phyloP scores from a whole-genome alignment of 2,888 invertebrate species.

The Amphipoea lucens region DNA sequence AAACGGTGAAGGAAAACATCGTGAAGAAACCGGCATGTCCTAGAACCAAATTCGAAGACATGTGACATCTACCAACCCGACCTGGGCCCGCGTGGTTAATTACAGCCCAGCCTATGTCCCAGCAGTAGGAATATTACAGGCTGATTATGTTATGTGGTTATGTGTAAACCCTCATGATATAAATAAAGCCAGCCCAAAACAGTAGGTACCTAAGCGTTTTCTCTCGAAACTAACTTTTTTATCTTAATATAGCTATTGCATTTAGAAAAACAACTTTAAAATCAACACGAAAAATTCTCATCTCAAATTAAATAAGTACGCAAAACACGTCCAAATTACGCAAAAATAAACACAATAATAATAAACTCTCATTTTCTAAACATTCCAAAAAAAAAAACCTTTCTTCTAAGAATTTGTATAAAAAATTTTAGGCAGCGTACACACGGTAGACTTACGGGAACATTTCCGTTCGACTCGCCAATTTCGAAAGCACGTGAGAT shows the following conservation, averaged over 20 bases:
- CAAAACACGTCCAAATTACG: constrained; percentile 24
- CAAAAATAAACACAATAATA: constrained; percentile 46
- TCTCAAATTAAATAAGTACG: constrained; percentile 6
- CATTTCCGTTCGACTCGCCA: constrained; percentile 77
- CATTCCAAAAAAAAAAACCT: constrained; percentile 35
- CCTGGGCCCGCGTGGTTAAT: too few species aligned
- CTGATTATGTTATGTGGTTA: too few species aligned
- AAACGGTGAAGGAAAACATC: too few species aligned
- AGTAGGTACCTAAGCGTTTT: not conserved
- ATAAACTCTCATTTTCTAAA: constrained; percentile 25
- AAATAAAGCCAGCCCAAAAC: not conserved
- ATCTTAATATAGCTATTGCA: not conserved
- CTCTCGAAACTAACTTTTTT: not conserved
- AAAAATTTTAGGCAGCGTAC: constrained; percentile 58
- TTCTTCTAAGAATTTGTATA: constrained; percentile 55
- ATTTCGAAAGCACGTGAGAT: constrained; percentile 80
- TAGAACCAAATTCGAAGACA: too few species aligned
- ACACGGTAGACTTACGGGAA: constrained; percentile 68
- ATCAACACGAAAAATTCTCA: not conserved
- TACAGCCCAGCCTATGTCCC: too few species aligned
- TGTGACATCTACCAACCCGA: too few species aligned
- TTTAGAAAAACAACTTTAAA: constrained; percentile 4
- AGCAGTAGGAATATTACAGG: too few species aligned
- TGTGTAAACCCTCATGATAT: not conserved
- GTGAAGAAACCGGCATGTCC: too few species aligned